These are phyloP conservation scores for Lacerta viridis DNA, from an alignment of 2,797 vertebrate species.

Conservation along the genomic window DNA sequence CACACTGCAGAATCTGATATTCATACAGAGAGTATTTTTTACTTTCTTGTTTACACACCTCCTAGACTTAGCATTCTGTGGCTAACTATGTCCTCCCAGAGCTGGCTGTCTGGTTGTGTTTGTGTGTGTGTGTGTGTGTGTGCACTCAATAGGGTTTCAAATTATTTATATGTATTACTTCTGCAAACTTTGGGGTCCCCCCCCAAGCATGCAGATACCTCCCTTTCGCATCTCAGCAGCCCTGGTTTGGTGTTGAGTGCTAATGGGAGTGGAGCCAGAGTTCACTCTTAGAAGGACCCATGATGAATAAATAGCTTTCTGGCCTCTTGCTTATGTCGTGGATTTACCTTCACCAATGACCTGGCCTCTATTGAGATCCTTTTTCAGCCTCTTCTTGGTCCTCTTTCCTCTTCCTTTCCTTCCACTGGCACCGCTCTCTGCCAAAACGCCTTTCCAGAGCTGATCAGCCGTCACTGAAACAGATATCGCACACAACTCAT, in stretches of 20 bases:
- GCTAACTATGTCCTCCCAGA: too few relatives aligned
- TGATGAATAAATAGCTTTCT: background rate
- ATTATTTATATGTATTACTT: background rate
- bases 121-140: too few relatives aligned
- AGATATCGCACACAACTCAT: conserved; percentile 43
- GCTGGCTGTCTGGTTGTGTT: too few relatives aligned
- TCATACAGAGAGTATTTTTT: too few relatives aligned
- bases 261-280: background rate
- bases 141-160: background rate
- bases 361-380: conserved; percentile 92
- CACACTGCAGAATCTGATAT: too few relatives aligned
- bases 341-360: conserved; percentile 90
- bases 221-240: background rate
- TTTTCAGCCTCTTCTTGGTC: conserved; percentile 88
- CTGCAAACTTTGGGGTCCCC: background rate
- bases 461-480: conserved; percentile 91
- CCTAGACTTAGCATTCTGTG: too few relatives aligned
- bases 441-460: conserved; percentile 93
- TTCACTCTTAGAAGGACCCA: background rate
- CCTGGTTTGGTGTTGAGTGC: background rate
- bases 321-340: conserved; percentile 3
- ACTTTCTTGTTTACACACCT: too few relatives aligned
- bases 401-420: conserved; percentile 94
- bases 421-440: conserved; percentile 85
- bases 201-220: too few relatives aligned